Base-by-base conservation (phyloP, 1,140 invertebrate genomes). In the Drosophila lacteicornis region DNA sequence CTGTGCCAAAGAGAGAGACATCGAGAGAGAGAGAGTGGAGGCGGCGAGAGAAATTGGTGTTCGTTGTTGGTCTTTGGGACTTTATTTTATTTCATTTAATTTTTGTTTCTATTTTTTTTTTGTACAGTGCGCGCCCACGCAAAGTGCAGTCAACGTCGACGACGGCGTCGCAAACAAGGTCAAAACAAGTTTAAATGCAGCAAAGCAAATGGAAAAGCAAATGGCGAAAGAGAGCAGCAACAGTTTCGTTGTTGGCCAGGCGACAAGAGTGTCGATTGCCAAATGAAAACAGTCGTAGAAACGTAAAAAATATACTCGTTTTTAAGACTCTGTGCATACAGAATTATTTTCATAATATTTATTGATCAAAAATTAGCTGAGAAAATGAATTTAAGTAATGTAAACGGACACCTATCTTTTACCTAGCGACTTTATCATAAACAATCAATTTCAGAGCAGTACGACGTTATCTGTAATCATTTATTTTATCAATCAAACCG, bases 111-210 rank as follows among this genome's bases (percentile, higher is more conserved):
- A 57, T 30, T 19, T 5, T 45, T 80, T 67, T 60, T 27, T 19
- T 57, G 58, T 68, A 79, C 79, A 76, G 75, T 79, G 83, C 53
- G 58, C 71, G 79, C 75, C 79, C 67, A 82, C 59, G 66, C 75
- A 79, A 82, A 87, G 43, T 82, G 75, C 75, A 82, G 67, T 36
- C 59, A 53, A 46, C 45, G 57, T 65, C 57, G 68, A 50, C 71
- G 56, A 55, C 45, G 50, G 17, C 78, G 73, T 55, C 51, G 75
- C 57, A 68, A 88, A 84, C 84, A 87, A 87, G 84, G 85, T 90
- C 85, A 90, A 81, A 80, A 75, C 80, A 80, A 87, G 83, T 87
- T 79, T 76, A 87, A 82, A 75, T 79, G 75, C 83, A 79, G 49
- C 56, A 71, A 58, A 38, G 38, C 42, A 58, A 68, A 51, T 38